These are phyloP conservation scores for Melinaea marsaeus DNA, from an alignment of 2,888 invertebrate genomes.

Conservation along the genomic window DNA sequence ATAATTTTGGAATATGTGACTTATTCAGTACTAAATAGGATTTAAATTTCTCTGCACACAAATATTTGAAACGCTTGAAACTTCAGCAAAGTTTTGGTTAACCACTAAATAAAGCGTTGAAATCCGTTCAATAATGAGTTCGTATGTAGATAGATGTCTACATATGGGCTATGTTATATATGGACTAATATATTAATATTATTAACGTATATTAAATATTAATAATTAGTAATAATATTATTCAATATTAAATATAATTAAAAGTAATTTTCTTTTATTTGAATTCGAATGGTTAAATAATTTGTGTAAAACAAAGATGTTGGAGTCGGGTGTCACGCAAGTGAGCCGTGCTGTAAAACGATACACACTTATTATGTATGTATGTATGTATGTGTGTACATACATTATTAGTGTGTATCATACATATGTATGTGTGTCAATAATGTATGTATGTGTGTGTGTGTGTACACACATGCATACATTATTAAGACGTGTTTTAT, in stretches of 20 bases:
- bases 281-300: neutral
- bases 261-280: neutral
- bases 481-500: constrained; percentile 62
- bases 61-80: constrained; percentile 9
- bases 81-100: constrained; percentile 22
- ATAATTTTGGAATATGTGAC: neutral
- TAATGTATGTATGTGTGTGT: neutral
- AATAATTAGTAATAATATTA: neutral
- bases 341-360: constrained; percentile 37
- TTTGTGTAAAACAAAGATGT: neutral
- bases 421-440: too few relatives aligned
- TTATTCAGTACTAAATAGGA: neutral
- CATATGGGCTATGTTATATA: neutral
- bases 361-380: constrained; percentile 29
- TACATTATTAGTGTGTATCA: neutral
- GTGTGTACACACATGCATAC: constrained; percentile 4
- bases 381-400: neutral
- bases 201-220: neutral
- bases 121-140: constrained; percentile 22
- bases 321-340: constrained; percentile 21
- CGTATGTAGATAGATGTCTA: constrained; percentile 9
- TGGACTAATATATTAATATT: neutral
- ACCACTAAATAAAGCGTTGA: constrained; percentile 28
- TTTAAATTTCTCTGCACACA: constrained; percentile 6
- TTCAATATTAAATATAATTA: too few relatives aligned